Base-by-base conservation (phyloP, 2,113 vertebrate genomes). In the Phalacrocorax pelagicus region DNA sequence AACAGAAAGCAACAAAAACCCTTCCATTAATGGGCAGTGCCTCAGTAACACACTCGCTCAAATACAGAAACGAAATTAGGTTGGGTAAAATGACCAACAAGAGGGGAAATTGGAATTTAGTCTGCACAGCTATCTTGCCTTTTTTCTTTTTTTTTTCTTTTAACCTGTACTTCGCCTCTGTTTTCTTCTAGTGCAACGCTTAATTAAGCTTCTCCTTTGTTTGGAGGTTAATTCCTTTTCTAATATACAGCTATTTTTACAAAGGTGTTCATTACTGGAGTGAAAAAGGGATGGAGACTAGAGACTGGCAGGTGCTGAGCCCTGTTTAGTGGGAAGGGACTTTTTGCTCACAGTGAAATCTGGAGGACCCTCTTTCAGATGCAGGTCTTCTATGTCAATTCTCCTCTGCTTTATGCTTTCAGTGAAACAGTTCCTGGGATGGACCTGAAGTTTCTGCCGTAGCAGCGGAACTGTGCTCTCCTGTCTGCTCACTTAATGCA, bases 161-260 rank as follows among this genome's bases (percentile, higher is more conserved):
- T 58, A 34, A 40, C 8, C 52, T n/a, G 20, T 47, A 62, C 55
- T 80, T 96, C 94, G 73, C 20, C 19, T 92, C 15, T 91, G 75
- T 92, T 97, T 90, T 88, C 52, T 67, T 46, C 51, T 52, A 81
- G 7, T 46, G 62, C 81, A 63, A 7, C 54, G 12, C 81, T 86
- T 96, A 94, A 81, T 91, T 95, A 94, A 77, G 57, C 74, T 85
- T 94, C 84, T 67, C 44, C 74, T 95, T 86, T 97, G 40, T 96
- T 95, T 73, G 91, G 57, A 91, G 75, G 92, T 93, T 93, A 42
- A 96, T 73, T 94, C 87, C 61, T 88, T 80, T 95, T 86, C 92
- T 92, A 83, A 92, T 90, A 82, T 96, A 67, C 63, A 83, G 55
- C 34, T 91, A 21, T 91, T 94, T 90, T 40, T 94, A 93, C 66